phyloP scores from a whole-genome alignment of 2,113 vertebrate genomes.

The Nasalis larvatus region DNA sequence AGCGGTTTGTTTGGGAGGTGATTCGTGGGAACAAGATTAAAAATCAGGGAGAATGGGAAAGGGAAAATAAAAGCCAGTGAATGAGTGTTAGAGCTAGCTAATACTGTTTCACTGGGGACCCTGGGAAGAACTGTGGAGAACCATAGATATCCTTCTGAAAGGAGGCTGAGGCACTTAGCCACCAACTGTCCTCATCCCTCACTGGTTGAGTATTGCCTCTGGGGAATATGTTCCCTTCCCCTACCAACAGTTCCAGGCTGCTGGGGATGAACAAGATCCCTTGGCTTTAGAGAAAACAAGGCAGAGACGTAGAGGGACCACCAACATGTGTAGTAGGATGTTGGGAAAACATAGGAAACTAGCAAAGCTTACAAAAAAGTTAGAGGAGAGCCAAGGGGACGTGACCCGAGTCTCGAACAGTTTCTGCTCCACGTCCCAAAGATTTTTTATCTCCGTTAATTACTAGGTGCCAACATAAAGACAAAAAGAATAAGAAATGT shows the following conservation, averaged over 20 bases:
- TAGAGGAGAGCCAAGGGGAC: not conserved
- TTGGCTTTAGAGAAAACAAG: not conserved
- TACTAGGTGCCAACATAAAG: not conserved
- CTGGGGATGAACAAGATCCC: not conserved
- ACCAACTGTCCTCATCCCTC: not conserved
- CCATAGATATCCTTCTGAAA: too few species aligned
- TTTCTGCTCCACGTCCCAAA: not conserved
- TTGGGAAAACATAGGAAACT: not conserved
- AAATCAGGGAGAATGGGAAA: not conserved
- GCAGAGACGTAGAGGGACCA: not conserved
- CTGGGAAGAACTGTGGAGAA: not conserved
- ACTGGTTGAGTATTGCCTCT: not conserved
- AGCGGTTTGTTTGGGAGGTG: not conserved
- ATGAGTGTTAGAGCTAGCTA: not conserved
- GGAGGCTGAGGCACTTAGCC: not conserved
- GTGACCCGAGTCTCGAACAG: not conserved
- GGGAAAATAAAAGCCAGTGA: not conserved
- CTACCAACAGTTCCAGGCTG: not conserved
- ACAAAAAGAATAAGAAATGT: not conserved
- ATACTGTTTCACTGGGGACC: not conserved
- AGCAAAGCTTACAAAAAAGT: not conserved
- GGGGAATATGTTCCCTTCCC: not conserved
- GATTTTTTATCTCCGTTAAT: not conserved
- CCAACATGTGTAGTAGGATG: not conserved
- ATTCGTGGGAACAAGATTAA: not conserved